Conservation (phyloP, 2,888 invertebrate genomes). For the Folsomia manolachei region DNA sequence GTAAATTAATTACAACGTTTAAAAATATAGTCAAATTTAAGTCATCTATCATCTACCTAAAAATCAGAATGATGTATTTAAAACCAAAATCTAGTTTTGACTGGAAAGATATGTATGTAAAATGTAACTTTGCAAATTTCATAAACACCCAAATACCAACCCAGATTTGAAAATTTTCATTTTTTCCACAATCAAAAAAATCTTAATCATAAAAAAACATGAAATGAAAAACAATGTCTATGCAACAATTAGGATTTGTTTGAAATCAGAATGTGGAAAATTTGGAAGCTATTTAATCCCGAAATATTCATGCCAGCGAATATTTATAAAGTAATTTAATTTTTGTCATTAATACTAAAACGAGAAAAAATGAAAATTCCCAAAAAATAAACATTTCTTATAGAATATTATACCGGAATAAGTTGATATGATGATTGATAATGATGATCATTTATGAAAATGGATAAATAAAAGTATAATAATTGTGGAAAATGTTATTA, state of each 20-base stretch:
- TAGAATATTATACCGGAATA: not conserved
- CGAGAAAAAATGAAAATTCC: not conserved
- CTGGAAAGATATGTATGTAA: not conserved
- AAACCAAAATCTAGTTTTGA: not conserved
- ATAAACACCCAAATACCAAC: too few species aligned
- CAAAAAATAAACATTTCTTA: not conserved
- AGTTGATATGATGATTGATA: slow-evolving; percentile 4
- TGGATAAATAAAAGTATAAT: slow-evolving; percentile 2
- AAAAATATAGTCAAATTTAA: not conserved
- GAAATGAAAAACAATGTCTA: slow-evolving; percentile 1
- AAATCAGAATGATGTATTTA: not conserved
- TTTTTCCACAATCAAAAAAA: not conserved
- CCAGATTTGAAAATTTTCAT: too few species aligned
- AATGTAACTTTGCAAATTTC: not conserved
- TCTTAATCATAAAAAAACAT: not conserved
- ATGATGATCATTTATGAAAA: not conserved
- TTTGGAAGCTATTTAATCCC: too few species aligned
- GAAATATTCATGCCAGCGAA: too few species aligned
- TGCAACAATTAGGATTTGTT: not conserved
- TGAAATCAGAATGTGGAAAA: not conserved
- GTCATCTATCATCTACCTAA: not conserved
- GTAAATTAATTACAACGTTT: too few species aligned
- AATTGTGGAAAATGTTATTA: slow-evolving; percentile 7
- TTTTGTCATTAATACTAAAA: too few species aligned
- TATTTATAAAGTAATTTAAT: too few species aligned